A percentile compares a stretch with the other conserved stretches of the same genome.
These are phyloP conservation scores for Antennarius striatus DNA, from an alignment of 2,113 vertebrate genomes.

Conservation along the genomic window DNA sequence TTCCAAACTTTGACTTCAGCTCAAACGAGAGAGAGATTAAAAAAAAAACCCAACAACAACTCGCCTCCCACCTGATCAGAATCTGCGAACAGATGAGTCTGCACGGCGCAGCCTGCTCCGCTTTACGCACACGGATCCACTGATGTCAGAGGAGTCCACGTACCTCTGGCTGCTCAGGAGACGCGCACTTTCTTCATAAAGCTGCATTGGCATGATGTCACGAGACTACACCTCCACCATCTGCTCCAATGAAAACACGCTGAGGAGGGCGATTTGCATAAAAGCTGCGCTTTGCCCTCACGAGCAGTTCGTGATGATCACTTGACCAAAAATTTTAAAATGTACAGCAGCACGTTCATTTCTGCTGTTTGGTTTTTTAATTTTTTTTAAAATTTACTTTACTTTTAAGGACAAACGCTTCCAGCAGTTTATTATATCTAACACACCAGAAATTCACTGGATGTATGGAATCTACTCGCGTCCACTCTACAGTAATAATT, in stretches of 20 bases:
- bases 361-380: not conserved
- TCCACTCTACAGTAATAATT: not conserved
- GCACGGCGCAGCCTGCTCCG: constrained; percentile 24
- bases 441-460: too few species aligned
- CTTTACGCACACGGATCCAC: constrained; percentile 23
- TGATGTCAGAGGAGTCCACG: constrained; percentile 33
- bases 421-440: too few species aligned
- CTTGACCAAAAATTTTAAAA: constrained; percentile 54
- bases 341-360: constrained; percentile 9
- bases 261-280: constrained; percentile 66
- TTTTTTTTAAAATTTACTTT: not conserved
- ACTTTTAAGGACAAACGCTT: not conserved
- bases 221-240: constrained; percentile 63
- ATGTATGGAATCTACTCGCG: too few species aligned
- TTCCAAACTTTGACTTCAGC: constrained; percentile 51
- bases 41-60: constrained; percentile 7
- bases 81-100: constrained; percentile 9
- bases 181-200: constrained; percentile 76
- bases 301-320: constrained; percentile 43
- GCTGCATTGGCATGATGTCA: constrained; percentile 73
- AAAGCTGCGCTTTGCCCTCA: constrained; percentile 44
- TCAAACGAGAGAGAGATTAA: not conserved
- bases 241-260: constrained; percentile 72
- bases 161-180: constrained; percentile 56
- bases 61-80: constrained; percentile 14